Evolutionary conservation across 1,140 invertebrate species (phyloP).

Genomic region (Zaprionus ghesquierei): DNA sequence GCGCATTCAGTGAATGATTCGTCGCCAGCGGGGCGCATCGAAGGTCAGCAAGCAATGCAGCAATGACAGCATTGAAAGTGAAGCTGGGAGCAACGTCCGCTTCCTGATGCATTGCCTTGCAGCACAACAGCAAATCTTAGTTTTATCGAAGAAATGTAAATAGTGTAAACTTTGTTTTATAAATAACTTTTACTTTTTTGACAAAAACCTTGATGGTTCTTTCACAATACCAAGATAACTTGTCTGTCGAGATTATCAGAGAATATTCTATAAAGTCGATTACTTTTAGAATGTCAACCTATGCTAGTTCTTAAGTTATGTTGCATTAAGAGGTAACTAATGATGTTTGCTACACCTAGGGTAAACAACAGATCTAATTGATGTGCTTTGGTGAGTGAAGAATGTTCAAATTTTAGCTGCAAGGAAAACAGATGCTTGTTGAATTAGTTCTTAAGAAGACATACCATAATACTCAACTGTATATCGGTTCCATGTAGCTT

Average conservation of each 20-base stretch:
- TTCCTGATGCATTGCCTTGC: slow-evolving; percentile 25
- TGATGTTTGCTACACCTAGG: background rate
- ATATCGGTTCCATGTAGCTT: slow-evolving; percentile 9
- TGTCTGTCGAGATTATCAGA: background rate
- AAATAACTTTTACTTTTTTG: slow-evolving; percentile 51
- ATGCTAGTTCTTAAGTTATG: background rate
- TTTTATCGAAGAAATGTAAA: slow-evolving; percentile 45
- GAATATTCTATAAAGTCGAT: background rate
- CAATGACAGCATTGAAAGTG: slow-evolving; percentile 51
- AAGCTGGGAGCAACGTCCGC: slow-evolving; percentile 33
- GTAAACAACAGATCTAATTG: background rate
- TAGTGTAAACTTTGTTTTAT: slow-evolving; percentile 44
- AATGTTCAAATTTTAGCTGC: background rate
- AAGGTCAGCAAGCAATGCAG: slow-evolving; percentile 44
- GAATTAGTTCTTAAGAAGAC: background rate
- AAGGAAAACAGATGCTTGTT: background rate
- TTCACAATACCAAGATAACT: background rate
- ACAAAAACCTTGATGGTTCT: background rate
- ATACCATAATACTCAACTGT: background rate
- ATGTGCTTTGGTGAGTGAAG: background rate
- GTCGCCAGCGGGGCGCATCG: slow-evolving; percentile 38
- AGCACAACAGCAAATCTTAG: slow-evolving; percentile 19
- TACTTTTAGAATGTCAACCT: background rate
- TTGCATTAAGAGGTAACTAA: background rate
- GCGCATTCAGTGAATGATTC: slow-evolving; percentile 85